Percentiles rank a stretch among this genome's conserved stretches.
Evolutionary conservation across 1,140 invertebrate genomes (phyloP).

Genomic region (Drosophila saltans): DNA sequence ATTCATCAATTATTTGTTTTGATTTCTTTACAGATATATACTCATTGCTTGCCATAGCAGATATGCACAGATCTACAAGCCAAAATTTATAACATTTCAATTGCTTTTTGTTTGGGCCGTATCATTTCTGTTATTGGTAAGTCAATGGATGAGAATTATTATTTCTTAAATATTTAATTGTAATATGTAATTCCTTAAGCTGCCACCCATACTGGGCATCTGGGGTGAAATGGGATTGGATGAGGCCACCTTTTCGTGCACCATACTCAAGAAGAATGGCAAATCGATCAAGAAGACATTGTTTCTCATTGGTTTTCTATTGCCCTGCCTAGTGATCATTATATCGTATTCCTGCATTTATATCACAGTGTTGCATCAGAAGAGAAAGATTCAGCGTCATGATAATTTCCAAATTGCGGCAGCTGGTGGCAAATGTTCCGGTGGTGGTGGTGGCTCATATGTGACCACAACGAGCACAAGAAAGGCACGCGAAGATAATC

Average conservation of each 20-base stretch:
- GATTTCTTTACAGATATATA: constrained; percentile 87
- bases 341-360: constrained; percentile 94
- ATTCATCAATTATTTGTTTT: constrained; percentile 16
- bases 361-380: constrained; percentile 89
- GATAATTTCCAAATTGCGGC: constrained; percentile 64
- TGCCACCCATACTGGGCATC: constrained; percentile 90
- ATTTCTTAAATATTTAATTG: neutral
- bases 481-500: constrained; percentile 87
- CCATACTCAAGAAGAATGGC: constrained; percentile 90
- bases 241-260: constrained; percentile 91
- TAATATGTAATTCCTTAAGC: constrained; percentile 85
- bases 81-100: constrained; percentile 88
- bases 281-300: constrained; percentile 93
- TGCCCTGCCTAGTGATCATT: constrained; percentile 92
- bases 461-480: constrained; percentile 63
- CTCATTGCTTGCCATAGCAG: constrained; percentile 90
- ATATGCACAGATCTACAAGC: constrained; percentile 90
- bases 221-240: constrained; percentile 93
- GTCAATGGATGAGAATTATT: constrained; percentile 35
- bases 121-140: constrained; percentile 87
- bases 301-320: constrained; percentile 91
- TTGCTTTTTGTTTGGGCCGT: constrained; percentile 90
- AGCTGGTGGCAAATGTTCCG: constrained; percentile 50
- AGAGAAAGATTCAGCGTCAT: constrained; percentile 85
- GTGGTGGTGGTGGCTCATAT: constrained; percentile 46